Conservation (phyloP, 2,888 invertebrate genomes). For the Iselma pallidipennis region DNA sequence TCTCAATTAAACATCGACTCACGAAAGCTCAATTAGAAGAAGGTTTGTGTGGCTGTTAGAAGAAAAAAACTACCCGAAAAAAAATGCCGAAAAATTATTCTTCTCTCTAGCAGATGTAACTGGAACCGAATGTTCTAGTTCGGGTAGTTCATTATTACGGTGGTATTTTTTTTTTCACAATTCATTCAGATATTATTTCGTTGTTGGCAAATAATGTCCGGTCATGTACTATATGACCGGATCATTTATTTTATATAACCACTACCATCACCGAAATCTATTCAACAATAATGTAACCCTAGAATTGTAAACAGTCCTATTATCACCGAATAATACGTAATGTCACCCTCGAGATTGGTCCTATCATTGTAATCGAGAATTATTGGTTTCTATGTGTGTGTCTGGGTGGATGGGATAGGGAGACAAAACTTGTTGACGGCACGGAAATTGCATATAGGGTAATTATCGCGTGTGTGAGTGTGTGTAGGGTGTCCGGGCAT, state of each 20-base stretch:
- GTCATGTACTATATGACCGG: not conserved
- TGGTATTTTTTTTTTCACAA: too few species aligned
- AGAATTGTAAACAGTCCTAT: constrained; percentile 25
- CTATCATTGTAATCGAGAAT: constrained; percentile 17
- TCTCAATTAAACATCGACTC: not conserved
- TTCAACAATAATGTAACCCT: not conserved
- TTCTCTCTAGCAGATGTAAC: too few species aligned
- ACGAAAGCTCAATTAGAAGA: not conserved
- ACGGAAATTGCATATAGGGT: too few species aligned
- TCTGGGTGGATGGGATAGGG: not conserved
- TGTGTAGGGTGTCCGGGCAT: too few species aligned
- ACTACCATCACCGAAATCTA: not conserved
- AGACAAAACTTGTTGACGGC: too few species aligned
- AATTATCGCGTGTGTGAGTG: too few species aligned
- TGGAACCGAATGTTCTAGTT: too few species aligned
- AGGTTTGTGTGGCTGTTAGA: not conserved
- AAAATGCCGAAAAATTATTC: too few species aligned
- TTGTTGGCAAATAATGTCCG: too few species aligned
- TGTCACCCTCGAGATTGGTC: constrained; percentile 29
- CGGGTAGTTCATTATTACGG: too few species aligned
- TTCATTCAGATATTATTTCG: too few species aligned
- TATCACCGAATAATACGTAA: constrained; percentile 39
- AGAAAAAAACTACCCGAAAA: not conserved
- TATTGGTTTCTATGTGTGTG: constrained; percentile 4
- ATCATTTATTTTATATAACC: not conserved